Base-by-base conservation (phyloP, 2,113 vertebrate genomes). In the Heptranchias perlo region DNA sequence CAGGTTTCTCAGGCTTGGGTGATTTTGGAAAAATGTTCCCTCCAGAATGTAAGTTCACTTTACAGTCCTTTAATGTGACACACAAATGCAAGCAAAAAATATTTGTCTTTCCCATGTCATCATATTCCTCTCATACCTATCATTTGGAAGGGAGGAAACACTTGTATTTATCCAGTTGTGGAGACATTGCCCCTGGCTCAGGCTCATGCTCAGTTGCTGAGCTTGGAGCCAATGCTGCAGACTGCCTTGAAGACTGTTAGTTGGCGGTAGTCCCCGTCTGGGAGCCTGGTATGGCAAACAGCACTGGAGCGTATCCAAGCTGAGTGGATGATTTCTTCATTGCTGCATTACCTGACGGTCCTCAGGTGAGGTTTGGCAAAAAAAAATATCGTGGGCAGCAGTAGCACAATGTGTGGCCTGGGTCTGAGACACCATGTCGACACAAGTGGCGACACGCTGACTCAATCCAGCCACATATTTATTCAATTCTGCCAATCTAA, bases 261-360 rank as follows among this genome's bases (percentile, higher is more conserved):
- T 49, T 95, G 93, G 93, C 31, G 21, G 44, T 47, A 31, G 25
- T 69, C 25, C 44, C n/a, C 47, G 44, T 95, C 94, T 95, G 94
- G 47, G 28, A 95, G 47, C 44, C 11, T 95, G 64, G 94, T 73
- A 18, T 35, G 13, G 65, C 64, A 64, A 49, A 69, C n/a, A 93
- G 64, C 25, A 14, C 28, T 52, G 94, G 94, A 67, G 31, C 23
- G 5, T 28, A 13, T 49, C 94, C 94, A 95, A 67, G 28, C 44
- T 31, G 65, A 69, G 39, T 73, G 65, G 65, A 49, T 95, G 44
- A 95, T 52, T 69, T 69, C 65, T 95, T 65, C 64, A 95, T 52
- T 28, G 25, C 93, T 67, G 93, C 62, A 95, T 52, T 95, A 95
- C 93, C 93, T 95, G 93, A 95, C 16, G 93, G n/a, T 95, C 93